Base-by-base conservation (phyloP, 2,888 invertebrate genomes). In the Caenorhabditis parvicauda region DNA sequence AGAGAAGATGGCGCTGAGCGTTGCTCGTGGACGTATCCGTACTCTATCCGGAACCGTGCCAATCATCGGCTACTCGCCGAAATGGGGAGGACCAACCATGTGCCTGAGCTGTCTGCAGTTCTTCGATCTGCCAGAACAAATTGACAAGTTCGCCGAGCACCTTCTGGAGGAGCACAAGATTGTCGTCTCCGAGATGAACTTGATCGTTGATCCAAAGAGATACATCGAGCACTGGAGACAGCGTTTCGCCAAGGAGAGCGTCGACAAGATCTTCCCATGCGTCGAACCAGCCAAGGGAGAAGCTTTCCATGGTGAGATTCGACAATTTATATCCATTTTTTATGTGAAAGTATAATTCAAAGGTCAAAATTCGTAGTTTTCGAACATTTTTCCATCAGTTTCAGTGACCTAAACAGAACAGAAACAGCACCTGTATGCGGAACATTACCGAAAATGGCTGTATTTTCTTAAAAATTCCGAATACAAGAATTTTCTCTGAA, bases 11-110 rank as follows among this genome's bases (percentile, higher is more conserved):
- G 67, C 64, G 44, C 60, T 79, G 50, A 56, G 68, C 25, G 67
- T 79, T 27, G 79, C 77, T 37, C 67, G 76, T 32, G 79, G 77
- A 22, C 68, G 79, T 21, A 79, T 79, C 24, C 74, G 81, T 22
- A 80, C 81, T 7, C 63, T 80, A 17, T 79, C 79, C 6, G 81
- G 81, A 51, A 78, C 76, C 17, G 75, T 67, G 3, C 67, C 68
- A 6, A 41, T 63, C 28, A 63, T 67, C 2, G 78, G 77, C 19
- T 79, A 70, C 63, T 65, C 72, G 1, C 81, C 81, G 24, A 72
- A 74, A 28, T 81, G 77, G 77, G 81, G 81, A 27, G 81, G 81
- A 2, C 80, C 81, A 4, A 81, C 81, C 3, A 81, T 81, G 81
- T 81, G 81, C 53, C 57, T 81, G 28, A 70, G 66, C 47, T 81